These are phyloP conservation scores for Calyptommatus sinebrachiatus DNA, from an alignment of 2,113 vertebrate genomes.

Conservation along the genomic window DNA sequence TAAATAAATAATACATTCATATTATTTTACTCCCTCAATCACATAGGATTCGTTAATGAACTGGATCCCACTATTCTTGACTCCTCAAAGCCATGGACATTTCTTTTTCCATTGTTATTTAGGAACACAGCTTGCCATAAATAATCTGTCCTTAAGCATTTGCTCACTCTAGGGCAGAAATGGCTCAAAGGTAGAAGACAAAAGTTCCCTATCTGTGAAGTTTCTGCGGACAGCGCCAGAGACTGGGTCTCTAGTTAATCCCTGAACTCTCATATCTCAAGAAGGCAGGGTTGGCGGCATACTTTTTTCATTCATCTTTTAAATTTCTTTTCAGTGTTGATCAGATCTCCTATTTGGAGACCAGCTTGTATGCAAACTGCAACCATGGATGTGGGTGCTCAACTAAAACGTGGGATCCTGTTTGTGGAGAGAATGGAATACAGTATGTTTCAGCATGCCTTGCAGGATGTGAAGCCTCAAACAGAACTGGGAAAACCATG, in stretches of 20 bases:
- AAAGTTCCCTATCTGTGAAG: no score
- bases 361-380: slow-evolving; percentile 71
- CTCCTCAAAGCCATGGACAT: no score
- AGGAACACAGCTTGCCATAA: no score
- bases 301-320: slow-evolving; percentile 26
- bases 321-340: slow-evolving; percentile 61
- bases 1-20: no score
- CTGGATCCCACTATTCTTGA: no score
- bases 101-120: no score
- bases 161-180: no score
- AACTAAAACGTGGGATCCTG: slow-evolving; percentile 84
- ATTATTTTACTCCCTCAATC: no score
- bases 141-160: no score
- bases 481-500: slow-evolving; percentile 76
- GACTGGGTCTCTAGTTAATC: not conserved
- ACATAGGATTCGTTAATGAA: no score
- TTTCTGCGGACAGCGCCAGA: no score
- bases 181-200: no score
- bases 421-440: slow-evolving; percentile 83
- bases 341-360: slow-evolving; percentile 56
- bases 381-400: slow-evolving; percentile 75
- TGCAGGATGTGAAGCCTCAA: slow-evolving; percentile 80
- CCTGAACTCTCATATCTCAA: not conserved
- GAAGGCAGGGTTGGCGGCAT: not conserved
- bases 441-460: slow-evolving; percentile 89